Evolutionary conservation across 2,113 vertebrate genomes (phyloP).

Genomic region (Boulengeromyrus knoepffleri): DNA sequence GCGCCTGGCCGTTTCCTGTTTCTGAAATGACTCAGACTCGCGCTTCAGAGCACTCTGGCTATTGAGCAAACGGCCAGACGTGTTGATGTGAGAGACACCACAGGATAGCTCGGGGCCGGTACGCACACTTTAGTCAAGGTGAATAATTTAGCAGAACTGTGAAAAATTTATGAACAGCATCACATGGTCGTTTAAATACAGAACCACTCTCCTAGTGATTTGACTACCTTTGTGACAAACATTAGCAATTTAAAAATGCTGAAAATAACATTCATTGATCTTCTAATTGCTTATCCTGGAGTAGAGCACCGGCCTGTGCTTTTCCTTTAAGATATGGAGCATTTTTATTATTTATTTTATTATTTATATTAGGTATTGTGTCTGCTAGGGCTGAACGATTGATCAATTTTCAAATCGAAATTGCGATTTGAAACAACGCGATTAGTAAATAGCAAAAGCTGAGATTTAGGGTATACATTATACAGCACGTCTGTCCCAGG

Average conservation of each 20-base stretch:
- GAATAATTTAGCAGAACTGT: not conserved
- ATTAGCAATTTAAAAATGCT: not conserved
- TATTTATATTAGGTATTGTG: too few species aligned
- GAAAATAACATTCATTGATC: not conserved
- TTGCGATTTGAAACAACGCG: too few species aligned
- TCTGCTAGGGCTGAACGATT: not conserved
- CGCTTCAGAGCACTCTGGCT: not conserved
- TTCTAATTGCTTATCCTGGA: not conserved
- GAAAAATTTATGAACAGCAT: not conserved
- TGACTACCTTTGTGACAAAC: slow-evolving; percentile 1
- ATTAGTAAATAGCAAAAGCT: too few species aligned
- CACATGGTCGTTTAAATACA: not conserved
- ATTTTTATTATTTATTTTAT: too few species aligned
- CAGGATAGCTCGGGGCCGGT: not conserved
- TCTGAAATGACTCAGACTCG: not conserved
- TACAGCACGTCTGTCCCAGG: too few species aligned
- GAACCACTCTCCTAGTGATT: not conserved
- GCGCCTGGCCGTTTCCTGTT: not conserved
- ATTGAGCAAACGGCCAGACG: not conserved
- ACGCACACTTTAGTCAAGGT: not conserved
- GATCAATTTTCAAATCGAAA: too few species aligned
- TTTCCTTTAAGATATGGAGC: not conserved
- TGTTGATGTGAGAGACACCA: not conserved
- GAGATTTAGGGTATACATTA: too few species aligned
- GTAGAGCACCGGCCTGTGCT: not conserved